Evolutionary conservation across 2,888 invertebrate species (phyloP), one percentile per base, ranked within the genome.

Genomic region (Alviniconcha strummeri): DNA sequence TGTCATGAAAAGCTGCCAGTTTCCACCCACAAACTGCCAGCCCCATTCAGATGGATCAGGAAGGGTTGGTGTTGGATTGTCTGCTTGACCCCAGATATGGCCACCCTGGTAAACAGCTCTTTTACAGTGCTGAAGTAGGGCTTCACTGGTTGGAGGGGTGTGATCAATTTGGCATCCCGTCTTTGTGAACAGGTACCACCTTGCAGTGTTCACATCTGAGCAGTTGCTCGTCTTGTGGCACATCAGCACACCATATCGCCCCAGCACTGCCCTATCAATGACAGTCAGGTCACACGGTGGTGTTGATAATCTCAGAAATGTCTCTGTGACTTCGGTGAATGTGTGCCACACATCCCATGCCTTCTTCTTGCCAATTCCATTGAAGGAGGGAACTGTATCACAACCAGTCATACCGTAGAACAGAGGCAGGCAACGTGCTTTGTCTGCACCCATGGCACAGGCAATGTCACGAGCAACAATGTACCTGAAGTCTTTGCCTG

Each of bases 321-420:
- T 54, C n/a, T 52, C 11, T 36, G 19, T 57, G 15, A 77, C 60
- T 17, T 77, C 5, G 15, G n/a, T n/a, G 57, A 77, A 57, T 19
- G 36, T n/a, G 11, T 57, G 54, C 77, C 77, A 77, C n/a, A 77
- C 15, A 8, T 85, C 80, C 83, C 86, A 86, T 54, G 85, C 80
- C 9, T 84, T 81, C 67, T 84, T 82, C 77, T 83, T 84, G n/a
- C 81, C 83, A 36, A 55, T 71, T n/a, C 82, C 81, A 69, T 19
- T n/a, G 55, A 85, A 83, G 19, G 52, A 69, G 60, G 87, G 87
- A 36, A 82, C 84, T 13, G 84, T 86, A 76, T 88, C 87, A 82
- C 86, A 88, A 4, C 86, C 86, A 57, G 86, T 87, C 19, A 87
- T 84, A n/a, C 85, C 79, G 80, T 88, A 86, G 19, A 86, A 84